Evolutionary conservation across 1,140 invertebrate species (phyloP).

Genomic region (Hestina assimilis): DNA sequence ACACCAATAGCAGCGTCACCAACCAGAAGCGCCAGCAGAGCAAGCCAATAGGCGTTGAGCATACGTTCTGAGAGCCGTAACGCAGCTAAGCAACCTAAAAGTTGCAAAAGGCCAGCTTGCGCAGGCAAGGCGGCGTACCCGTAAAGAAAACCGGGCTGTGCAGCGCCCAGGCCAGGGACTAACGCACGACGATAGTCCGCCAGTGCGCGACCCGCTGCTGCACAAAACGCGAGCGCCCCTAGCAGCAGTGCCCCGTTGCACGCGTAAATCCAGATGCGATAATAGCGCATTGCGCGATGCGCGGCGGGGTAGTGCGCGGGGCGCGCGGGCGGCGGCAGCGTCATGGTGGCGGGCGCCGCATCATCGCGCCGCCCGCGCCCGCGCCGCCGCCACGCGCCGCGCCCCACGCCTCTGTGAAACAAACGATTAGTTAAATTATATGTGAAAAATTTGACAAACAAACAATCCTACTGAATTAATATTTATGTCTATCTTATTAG

Average conservation of each 20-base stretch:
- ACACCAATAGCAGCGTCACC: slow-evolving; percentile 91
- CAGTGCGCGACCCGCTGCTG: slow-evolving; percentile 85
- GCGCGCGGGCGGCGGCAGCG: slow-evolving; percentile 73
- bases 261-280: slow-evolving; percentile 95
- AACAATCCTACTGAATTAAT: too few relatives aligned
- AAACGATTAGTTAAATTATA: too few relatives aligned
- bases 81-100: slow-evolving; percentile 89
- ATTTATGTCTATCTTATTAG: too few relatives aligned
- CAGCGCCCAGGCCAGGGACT: slow-evolving; percentile 84
- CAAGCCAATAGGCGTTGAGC: slow-evolving; percentile 91
- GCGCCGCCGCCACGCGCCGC: slow-evolving; percentile 75
- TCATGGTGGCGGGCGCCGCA: slow-evolving; percentile 70
- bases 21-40: slow-evolving; percentile 87
- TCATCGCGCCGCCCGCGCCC: slow-evolving; percentile 71
- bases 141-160: slow-evolving; percentile 90
- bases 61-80: slow-evolving; percentile 87
- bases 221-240: slow-evolving; percentile 88
- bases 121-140: slow-evolving; percentile 88
- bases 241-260: slow-evolving; percentile 92
- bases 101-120: slow-evolving; percentile 84
- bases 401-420: slow-evolving; percentile 68
- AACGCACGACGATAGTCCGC: slow-evolving; percentile 84
- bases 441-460: too few relatives aligned
- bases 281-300: slow-evolving; percentile 82
- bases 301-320: slow-evolving; percentile 66